A percentile compares a stretch with the other conserved stretches of the same genome.
These are phyloP conservation scores for Hypsibius dujardini DNA, from an alignment of 1,140 invertebrate genomes.

Conservation along the genomic window DNA sequence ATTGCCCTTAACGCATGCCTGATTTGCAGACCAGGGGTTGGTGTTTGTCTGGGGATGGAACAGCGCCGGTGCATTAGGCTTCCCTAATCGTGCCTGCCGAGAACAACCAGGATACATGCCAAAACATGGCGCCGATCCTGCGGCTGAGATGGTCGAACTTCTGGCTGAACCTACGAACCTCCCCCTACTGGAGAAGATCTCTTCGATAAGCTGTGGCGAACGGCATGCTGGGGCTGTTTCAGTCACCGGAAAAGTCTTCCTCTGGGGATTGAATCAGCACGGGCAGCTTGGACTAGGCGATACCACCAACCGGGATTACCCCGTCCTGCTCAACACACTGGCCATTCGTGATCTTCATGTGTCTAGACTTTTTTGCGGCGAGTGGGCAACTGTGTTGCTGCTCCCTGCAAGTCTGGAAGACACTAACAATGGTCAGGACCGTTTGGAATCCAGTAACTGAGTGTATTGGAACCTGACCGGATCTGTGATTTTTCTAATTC, in stretches of 20 bases:
- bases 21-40: background rate
- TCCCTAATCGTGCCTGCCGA: background rate
- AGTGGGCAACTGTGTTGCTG: background rate
- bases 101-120: background rate
- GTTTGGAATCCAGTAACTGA: too few relatives aligned
- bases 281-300: conserved; percentile 6
- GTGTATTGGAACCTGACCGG: too few relatives aligned
- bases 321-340: background rate
- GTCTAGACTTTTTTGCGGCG: background rate
- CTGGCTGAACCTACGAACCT: background rate
- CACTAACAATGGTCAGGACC: too few relatives aligned
- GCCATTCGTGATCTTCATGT: background rate
- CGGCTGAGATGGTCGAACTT: background rate
- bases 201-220: conserved; percentile 1
- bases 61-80: conserved; percentile 7
- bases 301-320: background rate
- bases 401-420: background rate
- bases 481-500: too few relatives aligned
- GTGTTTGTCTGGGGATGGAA: conserved; percentile 14
- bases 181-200: background rate
- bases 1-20: background rate
- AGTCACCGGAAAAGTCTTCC: background rate
- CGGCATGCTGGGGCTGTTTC: background rate
- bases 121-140: background rate
- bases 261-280: conserved; percentile 15